Evolutionary conservation across 2,113 vertebrate species (phyloP).

Genomic region (Candoia aspera): DNA sequence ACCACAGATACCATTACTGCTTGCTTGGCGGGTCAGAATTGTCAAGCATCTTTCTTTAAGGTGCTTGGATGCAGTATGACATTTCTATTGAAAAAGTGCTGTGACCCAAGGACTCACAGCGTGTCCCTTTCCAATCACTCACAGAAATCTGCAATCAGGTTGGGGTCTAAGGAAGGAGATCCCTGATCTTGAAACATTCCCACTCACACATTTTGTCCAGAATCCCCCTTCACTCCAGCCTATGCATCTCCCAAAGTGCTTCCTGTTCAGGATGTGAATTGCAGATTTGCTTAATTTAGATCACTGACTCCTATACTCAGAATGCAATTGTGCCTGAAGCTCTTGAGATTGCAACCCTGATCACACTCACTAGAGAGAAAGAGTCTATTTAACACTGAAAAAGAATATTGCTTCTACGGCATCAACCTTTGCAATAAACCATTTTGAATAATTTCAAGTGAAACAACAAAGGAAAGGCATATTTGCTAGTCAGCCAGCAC

Average conservation of each 20-base stretch:
- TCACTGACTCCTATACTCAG: not conserved
- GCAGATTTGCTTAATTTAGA: not conserved
- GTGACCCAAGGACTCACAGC: not conserved
- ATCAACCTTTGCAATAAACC: not conserved
- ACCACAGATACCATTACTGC: conserved; percentile 35
- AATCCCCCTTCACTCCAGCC: too few species aligned
- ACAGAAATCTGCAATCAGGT: conserved; percentile 21
- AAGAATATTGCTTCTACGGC: too few species aligned
- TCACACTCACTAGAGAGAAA: not conserved
- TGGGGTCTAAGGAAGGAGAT: not conserved
- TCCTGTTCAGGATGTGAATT: not conserved
- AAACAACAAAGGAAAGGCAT: not conserved
- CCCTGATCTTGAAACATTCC: conserved; percentile 10
- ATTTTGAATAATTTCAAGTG: not conserved
- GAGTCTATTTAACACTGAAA: not conserved
- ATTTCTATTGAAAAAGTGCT: conserved; percentile 15
- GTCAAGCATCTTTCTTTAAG: conserved; percentile 27
- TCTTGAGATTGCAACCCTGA: not conserved
- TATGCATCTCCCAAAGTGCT: not conserved
- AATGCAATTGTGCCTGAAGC: not conserved
- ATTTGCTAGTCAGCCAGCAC: not conserved
- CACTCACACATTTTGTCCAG: not conserved
- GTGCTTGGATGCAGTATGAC: conserved; percentile 10
- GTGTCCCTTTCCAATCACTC: not conserved
- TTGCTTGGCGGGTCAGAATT: conserved; percentile 37